phyloP scores from a whole-genome alignment of 1,140 invertebrate species.

The Zaprionus davidi region DNA sequence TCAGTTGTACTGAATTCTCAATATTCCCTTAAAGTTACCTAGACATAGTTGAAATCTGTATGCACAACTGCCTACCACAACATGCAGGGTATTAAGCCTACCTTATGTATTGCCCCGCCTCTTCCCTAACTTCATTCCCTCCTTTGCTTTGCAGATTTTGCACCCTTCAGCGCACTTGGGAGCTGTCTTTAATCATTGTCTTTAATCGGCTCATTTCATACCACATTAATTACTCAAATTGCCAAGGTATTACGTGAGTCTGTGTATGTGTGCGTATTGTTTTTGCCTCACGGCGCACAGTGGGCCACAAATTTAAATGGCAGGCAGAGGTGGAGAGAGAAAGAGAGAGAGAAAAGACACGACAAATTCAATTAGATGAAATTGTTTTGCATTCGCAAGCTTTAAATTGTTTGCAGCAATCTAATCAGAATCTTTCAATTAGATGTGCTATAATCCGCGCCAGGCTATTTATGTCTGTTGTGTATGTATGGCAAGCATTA shows the following conservation, averaged over 20 bases:
- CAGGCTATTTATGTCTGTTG: not conserved
- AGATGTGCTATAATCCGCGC: conserved; percentile 8
- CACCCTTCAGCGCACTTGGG: conserved; percentile 12
- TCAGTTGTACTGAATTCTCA: not conserved
- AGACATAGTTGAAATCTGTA: too few relatives aligned
- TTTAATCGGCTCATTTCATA: conserved; percentile 32
- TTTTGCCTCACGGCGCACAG: conserved; percentile 6
- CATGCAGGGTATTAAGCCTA: not conserved
- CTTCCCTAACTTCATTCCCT: not conserved
- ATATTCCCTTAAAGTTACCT: not conserved
- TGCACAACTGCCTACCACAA: not conserved
- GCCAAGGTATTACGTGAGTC: conserved; percentile 23
- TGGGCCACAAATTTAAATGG: not conserved
- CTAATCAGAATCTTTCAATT: conserved; percentile 21
- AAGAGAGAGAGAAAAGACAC: not conserved
- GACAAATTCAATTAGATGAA: conserved; percentile 20
- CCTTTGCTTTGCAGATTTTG: conserved; percentile 1
- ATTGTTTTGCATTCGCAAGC: conserved; percentile 18
- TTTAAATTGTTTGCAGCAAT: conserved; percentile 8
- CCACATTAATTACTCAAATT: conserved; percentile 39
- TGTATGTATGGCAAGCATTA: not conserved
- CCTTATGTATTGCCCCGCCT: not conserved
- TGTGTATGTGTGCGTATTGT: conserved; percentile 16
- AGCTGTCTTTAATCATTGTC: conserved; percentile 20
- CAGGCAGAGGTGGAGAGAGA: not conserved